phyloP scores from a whole-genome alignment of 2,888 invertebrate genomes.

The Caenorhabditis plicata region DNA sequence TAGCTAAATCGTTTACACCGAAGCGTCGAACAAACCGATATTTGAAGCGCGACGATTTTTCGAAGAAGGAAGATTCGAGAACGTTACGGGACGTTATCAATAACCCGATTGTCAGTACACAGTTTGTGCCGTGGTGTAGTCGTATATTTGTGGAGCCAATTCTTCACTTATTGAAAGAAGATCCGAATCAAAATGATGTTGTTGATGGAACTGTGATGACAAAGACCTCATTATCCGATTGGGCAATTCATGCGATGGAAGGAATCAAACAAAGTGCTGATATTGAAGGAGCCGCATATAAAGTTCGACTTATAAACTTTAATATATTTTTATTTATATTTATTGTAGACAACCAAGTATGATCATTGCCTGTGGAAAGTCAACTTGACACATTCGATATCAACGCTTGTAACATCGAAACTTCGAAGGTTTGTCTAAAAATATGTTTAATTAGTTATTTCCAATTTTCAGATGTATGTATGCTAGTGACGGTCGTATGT shows the following conservation, averaged over 20 bases:
- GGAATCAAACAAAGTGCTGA: slow-evolving; percentile 53
- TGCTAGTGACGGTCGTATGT: slow-evolving; percentile 13
- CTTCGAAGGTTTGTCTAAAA: slow-evolving; percentile 8
- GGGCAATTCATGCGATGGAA: slow-evolving; percentile 62
- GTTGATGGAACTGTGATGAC: slow-evolving; percentile 28
- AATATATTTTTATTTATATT: background rate
- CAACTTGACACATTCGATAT: slow-evolving; percentile 8
- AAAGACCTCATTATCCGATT: slow-evolving; percentile 54
- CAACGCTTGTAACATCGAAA: slow-evolving; percentile 17
- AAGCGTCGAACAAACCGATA: slow-evolving; percentile 21
- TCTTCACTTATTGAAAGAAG: slow-evolving; percentile 29
- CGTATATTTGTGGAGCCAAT: slow-evolving; percentile 60
- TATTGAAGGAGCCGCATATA: slow-evolving; percentile 28
- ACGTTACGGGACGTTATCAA: slow-evolving; percentile 19
- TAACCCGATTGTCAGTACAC: slow-evolving; percentile 47
- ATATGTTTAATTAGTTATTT: background rate
- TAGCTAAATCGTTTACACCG: slow-evolving; percentile 29
- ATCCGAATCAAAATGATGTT: slow-evolving; percentile 11
- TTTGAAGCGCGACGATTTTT: slow-evolving; percentile 4
- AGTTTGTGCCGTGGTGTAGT: slow-evolving; percentile 63
- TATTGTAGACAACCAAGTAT: slow-evolving; percentile 9
- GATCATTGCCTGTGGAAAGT: slow-evolving; percentile 25
- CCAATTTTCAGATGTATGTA: slow-evolving; percentile 22
- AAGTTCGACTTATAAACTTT: background rate
- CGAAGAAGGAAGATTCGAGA: slow-evolving; percentile 20